Evolutionary conservation across 2,113 vertebrate species (phyloP).

Genomic region (Hippocampus barbouri): DNA sequence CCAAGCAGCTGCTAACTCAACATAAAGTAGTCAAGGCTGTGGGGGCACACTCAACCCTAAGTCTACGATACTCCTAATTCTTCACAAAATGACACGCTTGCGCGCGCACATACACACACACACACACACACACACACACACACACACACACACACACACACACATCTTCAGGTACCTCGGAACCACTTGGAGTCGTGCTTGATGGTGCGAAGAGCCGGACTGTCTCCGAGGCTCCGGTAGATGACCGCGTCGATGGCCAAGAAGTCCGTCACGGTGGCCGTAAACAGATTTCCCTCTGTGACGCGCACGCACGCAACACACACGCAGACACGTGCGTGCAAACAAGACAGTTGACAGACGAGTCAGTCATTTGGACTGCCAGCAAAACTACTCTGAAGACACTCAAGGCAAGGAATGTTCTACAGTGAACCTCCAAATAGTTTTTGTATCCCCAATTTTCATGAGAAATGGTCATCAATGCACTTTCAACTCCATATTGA

Average conservation of each 20-base stretch:
- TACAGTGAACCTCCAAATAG: too few species aligned
- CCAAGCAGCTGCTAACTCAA: not conserved
- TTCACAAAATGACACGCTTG: not conserved
- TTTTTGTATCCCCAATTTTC: too few species aligned
- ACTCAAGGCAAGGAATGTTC: too few species aligned
- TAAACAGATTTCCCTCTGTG: constrained; percentile 91
- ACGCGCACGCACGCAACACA: constrained; percentile 13
- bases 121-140: constrained; percentile 5
- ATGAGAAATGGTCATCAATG: too few species aligned
- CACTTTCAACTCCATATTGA: too few species aligned
- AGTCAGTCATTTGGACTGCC: not conserved
- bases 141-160: not conserved
- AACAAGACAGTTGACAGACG: not conserved
- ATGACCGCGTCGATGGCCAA: constrained; percentile 94
- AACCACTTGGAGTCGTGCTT: constrained; percentile 99
- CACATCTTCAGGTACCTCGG: constrained; percentile 75
- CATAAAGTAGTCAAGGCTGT: constrained; percentile 1
- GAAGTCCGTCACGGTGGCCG: constrained; percentile 94
- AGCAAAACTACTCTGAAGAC: too few species aligned
- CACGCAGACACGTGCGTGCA: constrained; percentile 4
- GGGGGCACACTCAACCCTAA: not conserved
- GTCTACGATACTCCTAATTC: not conserved
- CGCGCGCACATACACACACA: not conserved
- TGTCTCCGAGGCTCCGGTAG: constrained; percentile 91
- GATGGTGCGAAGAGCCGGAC: constrained; percentile 86